These are phyloP conservation scores for Misgurnus mizolepis DNA, from an alignment of 2,113 vertebrate genomes.

Conservation along the genomic window DNA sequence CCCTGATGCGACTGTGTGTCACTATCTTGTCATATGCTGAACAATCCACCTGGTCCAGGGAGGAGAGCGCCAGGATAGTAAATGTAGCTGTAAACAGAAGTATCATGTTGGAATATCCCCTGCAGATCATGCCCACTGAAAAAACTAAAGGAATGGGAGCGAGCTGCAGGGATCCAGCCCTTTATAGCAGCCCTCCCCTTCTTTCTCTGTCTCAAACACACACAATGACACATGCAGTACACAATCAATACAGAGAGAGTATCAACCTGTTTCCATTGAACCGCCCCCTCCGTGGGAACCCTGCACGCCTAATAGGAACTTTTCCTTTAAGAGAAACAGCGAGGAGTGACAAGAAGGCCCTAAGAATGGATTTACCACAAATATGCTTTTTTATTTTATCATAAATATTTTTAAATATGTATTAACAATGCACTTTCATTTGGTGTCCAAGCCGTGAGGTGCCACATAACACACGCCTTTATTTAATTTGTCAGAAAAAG, in stretches of 20 bases:
- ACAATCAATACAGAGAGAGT: conserved; percentile 43
- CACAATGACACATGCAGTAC: conserved; percentile 58
- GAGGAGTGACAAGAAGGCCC: not conserved
- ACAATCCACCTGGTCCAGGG: conserved; percentile 76
- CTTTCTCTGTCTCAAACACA: conserved; percentile 53
- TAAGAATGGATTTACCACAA: not conserved
- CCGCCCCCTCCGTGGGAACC: conserved; percentile 51
- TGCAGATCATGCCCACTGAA: conserved; percentile 61
- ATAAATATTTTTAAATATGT: too few relatives aligned
- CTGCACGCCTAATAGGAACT: conserved; percentile 26
- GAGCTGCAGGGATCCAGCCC: conserved; percentile 68
- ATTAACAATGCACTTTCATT: too few relatives aligned
- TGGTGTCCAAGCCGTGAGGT: too few relatives aligned
- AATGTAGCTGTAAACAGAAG: conserved; percentile 69
- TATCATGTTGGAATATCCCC: conserved; percentile 80
- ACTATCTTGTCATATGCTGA: conserved; percentile 96
- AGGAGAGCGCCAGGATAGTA: conserved; percentile 72
- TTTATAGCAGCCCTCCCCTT: conserved; percentile 84
- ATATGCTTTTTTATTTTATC: too few relatives aligned
- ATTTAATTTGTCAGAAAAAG: not conserved
- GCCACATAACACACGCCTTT: not conserved
- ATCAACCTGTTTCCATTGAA: conserved; percentile 47
- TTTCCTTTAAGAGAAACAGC: not conserved
- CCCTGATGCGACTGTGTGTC: conserved; percentile 92
- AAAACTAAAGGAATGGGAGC: conserved; percentile 72